phyloP scores from a whole-genome alignment of 1,140 invertebrate species.

The Anthonomus grandis region DNA sequence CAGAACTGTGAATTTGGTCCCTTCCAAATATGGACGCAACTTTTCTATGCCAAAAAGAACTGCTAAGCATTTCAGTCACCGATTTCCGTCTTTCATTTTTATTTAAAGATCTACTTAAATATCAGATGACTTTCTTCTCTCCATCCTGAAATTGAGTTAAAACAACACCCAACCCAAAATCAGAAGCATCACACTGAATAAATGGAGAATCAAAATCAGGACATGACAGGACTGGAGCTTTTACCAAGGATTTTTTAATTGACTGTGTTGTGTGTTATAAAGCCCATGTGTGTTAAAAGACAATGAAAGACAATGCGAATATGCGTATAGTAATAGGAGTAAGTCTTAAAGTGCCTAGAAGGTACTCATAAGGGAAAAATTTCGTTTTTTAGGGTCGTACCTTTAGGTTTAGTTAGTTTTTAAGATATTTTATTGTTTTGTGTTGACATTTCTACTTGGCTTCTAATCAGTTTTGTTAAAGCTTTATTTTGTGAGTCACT shows the following conservation, averaged over 20 bases:
- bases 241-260: slow-evolving; percentile 25
- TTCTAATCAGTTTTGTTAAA: no score
- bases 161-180: slow-evolving; percentile 32
- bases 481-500: no score
- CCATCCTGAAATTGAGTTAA: slow-evolving; percentile 25
- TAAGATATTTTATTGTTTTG: no score
- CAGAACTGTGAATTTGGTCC: slow-evolving; percentile 42
- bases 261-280: no score
- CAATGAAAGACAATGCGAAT: no score
- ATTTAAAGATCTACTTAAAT: slow-evolving; percentile 15
- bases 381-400: no score
- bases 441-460: no score
- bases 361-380: no score
- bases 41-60: slow-evolving; percentile 50
- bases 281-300: no score
- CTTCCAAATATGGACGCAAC: slow-evolving; percentile 48
- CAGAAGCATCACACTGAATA: slow-evolving; percentile 34
- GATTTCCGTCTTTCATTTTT: slow-evolving; percentile 41
- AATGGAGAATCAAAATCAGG: slow-evolving; percentile 39
- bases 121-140: slow-evolving; percentile 26
- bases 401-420: no score
- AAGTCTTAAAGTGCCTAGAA: no score
- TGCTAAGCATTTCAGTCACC: slow-evolving; percentile 51
- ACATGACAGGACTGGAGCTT: slow-evolving; percentile 23
- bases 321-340: no score